A percentile compares a stretch with the other conserved stretches of the same genome.
phyloP scores from a whole-genome alignment of 2,888 invertebrate genomes.

The Troglohyphantes excavatus region DNA sequence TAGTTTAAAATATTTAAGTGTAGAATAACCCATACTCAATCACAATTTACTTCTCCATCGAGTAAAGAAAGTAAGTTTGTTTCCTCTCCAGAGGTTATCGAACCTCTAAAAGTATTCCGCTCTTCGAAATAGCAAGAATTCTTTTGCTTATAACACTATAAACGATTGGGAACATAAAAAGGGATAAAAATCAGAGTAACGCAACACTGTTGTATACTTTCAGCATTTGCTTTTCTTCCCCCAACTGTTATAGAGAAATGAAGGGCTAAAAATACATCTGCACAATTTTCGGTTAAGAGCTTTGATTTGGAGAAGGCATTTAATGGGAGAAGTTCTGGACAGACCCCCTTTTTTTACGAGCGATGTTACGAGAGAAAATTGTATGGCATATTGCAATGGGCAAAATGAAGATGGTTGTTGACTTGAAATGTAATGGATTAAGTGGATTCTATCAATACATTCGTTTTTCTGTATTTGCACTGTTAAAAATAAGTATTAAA shows the following conservation, averaged over 20 bases:
- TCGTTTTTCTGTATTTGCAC: no score
- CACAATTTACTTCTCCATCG: no score
- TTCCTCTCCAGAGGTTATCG: conserved; percentile 7
- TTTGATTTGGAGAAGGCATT: conserved; percentile 19
- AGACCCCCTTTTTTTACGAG: not conserved
- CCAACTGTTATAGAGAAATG: not conserved
- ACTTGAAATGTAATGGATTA: not conserved
- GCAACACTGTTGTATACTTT: not conserved
- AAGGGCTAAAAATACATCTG: conserved; percentile 23
- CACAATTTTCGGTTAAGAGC: conserved; percentile 7
- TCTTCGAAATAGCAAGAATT: not conserved
- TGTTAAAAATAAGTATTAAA: no score
- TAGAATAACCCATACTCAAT: no score
- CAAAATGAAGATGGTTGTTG: not conserved
- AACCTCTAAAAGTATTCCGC: not conserved
- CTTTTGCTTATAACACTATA: not conserved
- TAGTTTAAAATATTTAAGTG: no score
- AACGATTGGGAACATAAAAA: not conserved
- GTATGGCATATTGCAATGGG: not conserved
- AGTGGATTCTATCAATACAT: not conserved
- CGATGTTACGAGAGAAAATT: not conserved
- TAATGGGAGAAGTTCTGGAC: not conserved
- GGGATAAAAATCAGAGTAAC: not conserved
- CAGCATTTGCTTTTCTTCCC: not conserved
- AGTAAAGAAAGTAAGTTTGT: no score